Base-by-base conservation (phyloP, 2,888 invertebrate genomes). In the Clivina fossor region DNA sequence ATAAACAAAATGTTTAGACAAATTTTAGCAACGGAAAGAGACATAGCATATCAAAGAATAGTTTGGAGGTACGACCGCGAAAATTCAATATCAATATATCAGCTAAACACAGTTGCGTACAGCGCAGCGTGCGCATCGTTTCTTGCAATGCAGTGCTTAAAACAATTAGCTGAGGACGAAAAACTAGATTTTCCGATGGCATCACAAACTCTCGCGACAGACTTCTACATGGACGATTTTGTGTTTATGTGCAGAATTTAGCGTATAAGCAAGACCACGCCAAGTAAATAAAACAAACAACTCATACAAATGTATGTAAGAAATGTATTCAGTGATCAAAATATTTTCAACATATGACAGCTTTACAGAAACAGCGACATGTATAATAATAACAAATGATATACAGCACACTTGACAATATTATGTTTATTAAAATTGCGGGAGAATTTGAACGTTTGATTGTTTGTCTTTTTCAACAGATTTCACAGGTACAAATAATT, bases 171-270 rank as follows among this genome's bases (percentile, higher is more conserved):
- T 9, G 26, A 24, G 9, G 26, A 24, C 4, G 44, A 44, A 30
- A 26, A 15, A 15, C 28, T 15, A 9, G 24, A 44, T 15, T 44
- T 44, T 16, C 30, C 32, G 9, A 5, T 18, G 4, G 30, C 44
- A 4, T 44, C 44, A 9, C 24, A 30, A 28, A 30, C 30, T 30
- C 15, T 30, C 11, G 3, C 15, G n/a, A 26, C 11, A 8, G 30
- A 44, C 8, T 44, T 44, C 30, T 44, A 44, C 18, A 30, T 44
- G 44, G 44, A 44, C 18, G 44, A 44, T 16, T 18, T 44, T 19
- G 3, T 30, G 13, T n/a, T n/a, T n/a, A n/a, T n/a, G n/a, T n/a
- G n/a, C n/a, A n/a, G n/a, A n/a, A n/a, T n/a, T n/a, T n/a, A n/a
- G n/a, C n/a, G n/a, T n/a, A n/a, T n/a, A n/a, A n/a, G n/a, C n/a